Percentiles rank a stretch among this genome's conserved stretches.
Evolutionary conservation across 2,113 vertebrate genomes (phyloP).

Genomic region (Nesogale talazaci): DNA sequence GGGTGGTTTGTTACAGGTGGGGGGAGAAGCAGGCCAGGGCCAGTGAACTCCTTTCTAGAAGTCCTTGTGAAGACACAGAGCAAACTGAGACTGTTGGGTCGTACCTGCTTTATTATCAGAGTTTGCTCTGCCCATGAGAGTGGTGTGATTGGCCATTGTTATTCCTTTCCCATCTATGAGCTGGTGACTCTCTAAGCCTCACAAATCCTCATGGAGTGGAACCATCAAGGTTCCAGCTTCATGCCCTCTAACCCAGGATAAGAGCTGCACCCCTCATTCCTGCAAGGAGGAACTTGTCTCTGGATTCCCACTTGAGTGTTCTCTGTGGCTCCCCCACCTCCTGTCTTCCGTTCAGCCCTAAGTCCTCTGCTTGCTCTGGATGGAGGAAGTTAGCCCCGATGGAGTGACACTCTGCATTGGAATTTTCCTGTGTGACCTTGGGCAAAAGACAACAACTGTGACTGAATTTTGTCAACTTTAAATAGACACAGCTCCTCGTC

Average conservation of each 20-base stretch:
- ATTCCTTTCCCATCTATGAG: background rate
- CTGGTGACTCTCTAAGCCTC: background rate
- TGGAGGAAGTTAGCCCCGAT: background rate
- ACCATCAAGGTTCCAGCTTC: background rate
- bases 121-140: background rate
- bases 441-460: background rate
- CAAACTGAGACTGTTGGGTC: no score
- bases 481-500: background rate
- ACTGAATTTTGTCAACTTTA: background rate
- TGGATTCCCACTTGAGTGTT: background rate
- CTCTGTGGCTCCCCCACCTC: background rate
- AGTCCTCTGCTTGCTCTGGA: background rate
- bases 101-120: background rate
- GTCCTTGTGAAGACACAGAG: background rate
- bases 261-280: background rate
- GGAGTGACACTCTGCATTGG: background rate
- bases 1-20: background rate
- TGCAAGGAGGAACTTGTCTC: rapidly evolving
- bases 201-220: background rate
- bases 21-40: background rate
- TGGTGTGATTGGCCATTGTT: background rate
- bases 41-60: background rate
- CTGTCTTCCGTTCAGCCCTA: background rate
- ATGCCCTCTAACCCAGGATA: background rate
- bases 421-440: background rate